Percentiles rank a stretch among this genome's conserved stretches.
phyloP scores from a whole-genome alignment of 2,113 vertebrate genomes.

The Naja naja region DNA sequence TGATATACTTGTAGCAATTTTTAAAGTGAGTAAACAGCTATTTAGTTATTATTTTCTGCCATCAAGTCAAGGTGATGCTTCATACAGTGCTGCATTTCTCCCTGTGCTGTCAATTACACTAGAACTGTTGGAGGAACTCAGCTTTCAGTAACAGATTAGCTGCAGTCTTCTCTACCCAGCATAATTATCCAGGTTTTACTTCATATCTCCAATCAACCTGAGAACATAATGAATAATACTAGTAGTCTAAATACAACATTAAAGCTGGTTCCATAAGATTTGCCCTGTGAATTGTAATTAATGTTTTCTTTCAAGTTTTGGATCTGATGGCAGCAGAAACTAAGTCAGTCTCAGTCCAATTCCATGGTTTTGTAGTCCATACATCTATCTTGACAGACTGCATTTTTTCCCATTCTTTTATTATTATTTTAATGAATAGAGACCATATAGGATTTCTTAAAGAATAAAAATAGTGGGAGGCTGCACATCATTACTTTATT shows the following conservation, averaged over 20 bases:
- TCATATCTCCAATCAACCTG: not conserved
- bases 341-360: not conserved
- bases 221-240: not conserved
- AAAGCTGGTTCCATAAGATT: not conserved
- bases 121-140: not conserved
- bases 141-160: not conserved
- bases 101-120: not conserved
- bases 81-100: not conserved
- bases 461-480: not conserved
- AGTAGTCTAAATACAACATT: not conserved
- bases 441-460: not conserved
- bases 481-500: not conserved
- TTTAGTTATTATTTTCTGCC: not conserved
- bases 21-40: not conserved
- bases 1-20: not conserved
- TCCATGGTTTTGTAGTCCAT: no score
- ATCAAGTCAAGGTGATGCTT: not conserved
- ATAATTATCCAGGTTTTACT: not conserved
- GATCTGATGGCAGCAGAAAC: not conserved
- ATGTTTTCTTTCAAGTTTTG: not conserved
- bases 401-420: not conserved
- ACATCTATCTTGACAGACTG: not conserved
- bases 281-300: not conserved
- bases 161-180: not conserved
- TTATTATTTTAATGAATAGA: not conserved